A percentile compares a stretch with the other conserved stretches of the same genome.
These are phyloP conservation scores for Kradibia gibbosae DNA, from an alignment of 1,140 invertebrate species.

Conservation along the genomic window DNA sequence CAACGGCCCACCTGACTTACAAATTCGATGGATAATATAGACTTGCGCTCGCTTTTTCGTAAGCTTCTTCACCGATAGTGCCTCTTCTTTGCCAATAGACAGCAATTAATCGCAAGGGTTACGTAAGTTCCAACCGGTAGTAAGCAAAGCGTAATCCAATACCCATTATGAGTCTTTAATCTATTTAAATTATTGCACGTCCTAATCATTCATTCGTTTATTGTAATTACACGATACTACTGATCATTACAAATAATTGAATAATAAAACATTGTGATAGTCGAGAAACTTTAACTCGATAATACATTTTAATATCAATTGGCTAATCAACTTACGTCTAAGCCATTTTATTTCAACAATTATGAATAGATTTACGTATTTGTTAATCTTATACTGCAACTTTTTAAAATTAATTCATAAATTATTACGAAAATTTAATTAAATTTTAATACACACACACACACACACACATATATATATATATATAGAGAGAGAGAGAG, in stretches of 20 bases:
- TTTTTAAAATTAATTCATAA: too few relatives aligned
- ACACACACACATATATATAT: too few relatives aligned
- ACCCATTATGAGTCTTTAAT: conserved; percentile 40
- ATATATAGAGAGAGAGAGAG: too few relatives aligned
- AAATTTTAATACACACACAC: too few relatives aligned
- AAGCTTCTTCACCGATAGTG: neutral
- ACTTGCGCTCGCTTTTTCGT: neutral
- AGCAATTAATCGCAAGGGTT: conserved; percentile 49
- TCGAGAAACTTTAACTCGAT: neutral
- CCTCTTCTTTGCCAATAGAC: conserved; percentile 37
- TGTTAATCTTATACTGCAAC: too few relatives aligned
- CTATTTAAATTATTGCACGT: conserved; percentile 43
- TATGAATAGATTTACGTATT: too few relatives aligned
- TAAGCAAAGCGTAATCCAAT: conserved; percentile 38
- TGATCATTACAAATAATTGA: neutral
- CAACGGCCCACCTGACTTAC: conserved; percentile 50
- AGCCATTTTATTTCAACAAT: neutral
- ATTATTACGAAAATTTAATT: too few relatives aligned
- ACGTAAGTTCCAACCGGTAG: conserved; percentile 25
- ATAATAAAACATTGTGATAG: neutral
- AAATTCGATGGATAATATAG: conserved; percentile 51
- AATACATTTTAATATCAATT: neutral
- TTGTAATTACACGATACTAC: neutral
- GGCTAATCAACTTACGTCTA: neutral
- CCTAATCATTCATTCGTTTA: conserved; percentile 21